These are phyloP conservation scores for Zaprionus kolodkinae DNA, from an alignment of 1,140 invertebrate genomes.

Conservation along the genomic window DNA sequence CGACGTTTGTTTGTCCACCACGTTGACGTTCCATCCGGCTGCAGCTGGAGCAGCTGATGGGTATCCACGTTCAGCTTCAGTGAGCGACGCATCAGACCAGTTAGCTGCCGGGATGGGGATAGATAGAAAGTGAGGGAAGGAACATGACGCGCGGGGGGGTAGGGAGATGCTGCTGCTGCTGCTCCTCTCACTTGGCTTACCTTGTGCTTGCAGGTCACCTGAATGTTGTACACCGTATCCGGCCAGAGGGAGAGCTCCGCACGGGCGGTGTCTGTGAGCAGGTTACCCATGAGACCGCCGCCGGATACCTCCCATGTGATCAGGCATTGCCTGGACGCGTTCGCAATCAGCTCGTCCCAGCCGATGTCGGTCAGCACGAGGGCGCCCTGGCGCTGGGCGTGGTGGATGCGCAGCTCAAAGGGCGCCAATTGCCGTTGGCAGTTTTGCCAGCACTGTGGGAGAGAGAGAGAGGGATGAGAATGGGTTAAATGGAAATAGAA, in stretches of 20 bases:
- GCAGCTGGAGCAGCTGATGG: conserved; percentile 54
- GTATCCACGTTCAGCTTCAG: conserved; percentile 78
- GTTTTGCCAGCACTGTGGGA: conserved; percentile 73
- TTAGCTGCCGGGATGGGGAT: conserved; percentile 52
- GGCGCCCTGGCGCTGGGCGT: conserved; percentile 77
- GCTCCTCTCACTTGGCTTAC: conserved; percentile 48
- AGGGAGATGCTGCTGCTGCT: too few species aligned
- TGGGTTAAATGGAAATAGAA: conserved; percentile 7
- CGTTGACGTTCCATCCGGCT: neutral
- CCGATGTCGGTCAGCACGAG: conserved; percentile 90
- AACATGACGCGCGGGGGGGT: too few species aligned
- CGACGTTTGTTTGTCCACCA: conserved; percentile 13
- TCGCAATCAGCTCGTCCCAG: conserved; percentile 88
- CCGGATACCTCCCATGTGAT: conserved; percentile 93
- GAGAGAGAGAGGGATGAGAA: conserved; percentile 15
- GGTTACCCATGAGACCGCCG: conserved; percentile 92
- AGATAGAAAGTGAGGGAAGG: neutral
- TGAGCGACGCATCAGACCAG: conserved; percentile 77
- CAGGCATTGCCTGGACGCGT: conserved; percentile 88
- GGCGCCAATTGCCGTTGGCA: conserved; percentile 62
- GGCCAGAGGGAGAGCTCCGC: conserved; percentile 92
- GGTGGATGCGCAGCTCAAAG: conserved; percentile 62
- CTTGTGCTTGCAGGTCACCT: conserved; percentile 86
- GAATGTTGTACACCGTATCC: conserved; percentile 91
- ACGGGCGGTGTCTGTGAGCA: conserved; percentile 91